Conservation (phyloP, 2,797 vertebrate genomes). For the Holocentrus rufus region DNA sequence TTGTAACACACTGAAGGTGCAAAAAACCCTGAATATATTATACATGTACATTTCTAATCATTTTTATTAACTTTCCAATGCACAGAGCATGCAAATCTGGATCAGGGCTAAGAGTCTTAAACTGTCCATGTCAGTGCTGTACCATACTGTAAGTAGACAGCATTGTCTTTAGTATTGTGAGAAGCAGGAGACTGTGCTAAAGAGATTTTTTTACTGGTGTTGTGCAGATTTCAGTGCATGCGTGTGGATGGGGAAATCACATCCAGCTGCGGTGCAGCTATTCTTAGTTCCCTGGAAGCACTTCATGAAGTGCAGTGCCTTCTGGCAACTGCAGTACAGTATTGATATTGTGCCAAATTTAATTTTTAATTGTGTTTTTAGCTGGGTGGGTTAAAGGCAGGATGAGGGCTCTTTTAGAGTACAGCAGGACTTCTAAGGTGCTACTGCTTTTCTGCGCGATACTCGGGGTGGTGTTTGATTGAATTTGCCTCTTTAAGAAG, state of each 20-base stretch:
- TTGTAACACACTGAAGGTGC: slow-evolving; percentile 74
- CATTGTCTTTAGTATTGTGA: slow-evolving; percentile 60
- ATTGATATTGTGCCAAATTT: slow-evolving; percentile 76
- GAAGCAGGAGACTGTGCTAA: slow-evolving; percentile 35
- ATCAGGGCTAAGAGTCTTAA: slow-evolving; percentile 68
- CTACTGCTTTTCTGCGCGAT: slow-evolving; percentile 33
- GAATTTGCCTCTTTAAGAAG: slow-evolving; percentile 16
- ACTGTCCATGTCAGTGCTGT: slow-evolving; percentile 68
- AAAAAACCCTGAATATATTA: slow-evolving; percentile 58
- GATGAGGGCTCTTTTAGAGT: slow-evolving; percentile 22
- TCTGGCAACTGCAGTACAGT: slow-evolving; percentile 57
- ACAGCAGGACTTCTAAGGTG: slow-evolving; percentile 39
- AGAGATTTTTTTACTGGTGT: slow-evolving; percentile 23
- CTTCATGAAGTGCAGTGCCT: slow-evolving; percentile 51
- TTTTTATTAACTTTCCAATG: slow-evolving; percentile 57
- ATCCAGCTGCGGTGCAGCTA: slow-evolving; percentile 53
- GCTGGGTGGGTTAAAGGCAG: slow-evolving; percentile 8
- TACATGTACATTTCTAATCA: slow-evolving; percentile 61
- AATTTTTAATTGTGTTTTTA: slow-evolving; percentile 45
- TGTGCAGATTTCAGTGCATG: slow-evolving; percentile 64
- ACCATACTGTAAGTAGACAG: slow-evolving; percentile 64
- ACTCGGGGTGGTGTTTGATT: slow-evolving; percentile 24
- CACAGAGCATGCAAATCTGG: slow-evolving; percentile 73
- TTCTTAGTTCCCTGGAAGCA: slow-evolving; percentile 41
- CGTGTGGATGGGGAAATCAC: slow-evolving; percentile 41